phyloP scores from a whole-genome alignment of 2,113 vertebrate genomes.

The Phaethornis superciliosus region DNA sequence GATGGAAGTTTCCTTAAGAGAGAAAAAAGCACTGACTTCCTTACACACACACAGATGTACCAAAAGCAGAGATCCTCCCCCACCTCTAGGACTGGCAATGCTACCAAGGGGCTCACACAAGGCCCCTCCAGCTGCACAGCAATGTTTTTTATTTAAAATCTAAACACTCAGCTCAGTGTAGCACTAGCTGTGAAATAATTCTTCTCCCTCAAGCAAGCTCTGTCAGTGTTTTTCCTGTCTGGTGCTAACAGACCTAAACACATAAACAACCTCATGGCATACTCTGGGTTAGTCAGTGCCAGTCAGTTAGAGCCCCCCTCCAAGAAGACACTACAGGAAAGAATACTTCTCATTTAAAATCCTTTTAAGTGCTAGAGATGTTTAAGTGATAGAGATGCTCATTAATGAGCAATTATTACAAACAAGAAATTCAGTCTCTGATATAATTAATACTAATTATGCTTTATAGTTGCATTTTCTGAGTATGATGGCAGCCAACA shows the following conservation, averaged over 20 bases:
- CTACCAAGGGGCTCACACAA: not conserved
- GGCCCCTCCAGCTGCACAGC: not conserved
- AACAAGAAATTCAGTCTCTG: conserved; percentile 73
- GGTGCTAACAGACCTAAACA: conserved; percentile 25
- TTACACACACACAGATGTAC: not conserved
- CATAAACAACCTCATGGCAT: conserved; percentile 22
- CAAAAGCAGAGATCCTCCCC: not conserved
- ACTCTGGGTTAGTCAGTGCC: conserved; percentile 13
- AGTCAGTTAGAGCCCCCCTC: conserved; percentile 46
- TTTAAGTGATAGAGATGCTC: conserved; percentile 26
- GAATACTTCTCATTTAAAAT: conserved; percentile 53
- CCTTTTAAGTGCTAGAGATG: conserved; percentile 51
- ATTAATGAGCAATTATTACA: conserved; percentile 76
- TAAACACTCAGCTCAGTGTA: not conserved
- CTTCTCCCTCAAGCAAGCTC: not conserved
- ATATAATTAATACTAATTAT: conserved; percentile 73
- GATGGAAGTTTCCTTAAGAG: not conserved
- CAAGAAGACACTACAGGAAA: not conserved
- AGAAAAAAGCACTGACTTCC: not conserved
- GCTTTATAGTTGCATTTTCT: conserved; percentile 72
- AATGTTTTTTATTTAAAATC: conserved; percentile 45
- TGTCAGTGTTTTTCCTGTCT: conserved; percentile 2
- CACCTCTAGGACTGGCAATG: not conserved
- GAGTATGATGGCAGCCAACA: conserved; percentile 71
- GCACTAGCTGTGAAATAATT: conserved; percentile 30